Conservation (phyloP, 2,113 vertebrate species). For the Octodon degus region DNA sequence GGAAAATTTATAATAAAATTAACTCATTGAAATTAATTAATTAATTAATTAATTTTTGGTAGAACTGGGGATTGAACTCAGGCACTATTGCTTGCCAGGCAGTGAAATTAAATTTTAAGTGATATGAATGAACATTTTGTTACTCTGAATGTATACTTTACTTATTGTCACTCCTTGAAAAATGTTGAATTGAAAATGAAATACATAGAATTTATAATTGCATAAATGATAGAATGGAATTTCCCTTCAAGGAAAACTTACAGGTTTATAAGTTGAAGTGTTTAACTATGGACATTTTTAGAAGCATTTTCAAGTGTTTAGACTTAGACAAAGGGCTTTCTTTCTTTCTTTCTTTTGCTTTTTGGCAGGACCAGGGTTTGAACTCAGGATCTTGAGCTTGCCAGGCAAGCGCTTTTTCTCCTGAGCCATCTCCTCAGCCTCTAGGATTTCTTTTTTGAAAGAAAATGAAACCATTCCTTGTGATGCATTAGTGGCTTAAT, state of each 20-base stretch:
- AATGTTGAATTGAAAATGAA: constrained; percentile 17
- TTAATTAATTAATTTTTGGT: too few species aligned
- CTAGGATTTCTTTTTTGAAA: constrained; percentile 5
- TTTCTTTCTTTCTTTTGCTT: too few species aligned
- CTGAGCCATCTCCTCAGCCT: too few species aligned
- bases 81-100: too few species aligned
- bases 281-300: constrained; percentile 43
- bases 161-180: not conserved
- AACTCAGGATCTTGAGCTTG: too few species aligned
- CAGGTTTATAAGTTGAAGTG: not conserved
- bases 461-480: not conserved
- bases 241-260: not conserved
- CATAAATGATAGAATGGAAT: not conserved
- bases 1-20: constrained; percentile 18
- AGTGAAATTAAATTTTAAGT: constrained; percentile 21
- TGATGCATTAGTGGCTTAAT: not conserved
- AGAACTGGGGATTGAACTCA: too few species aligned
- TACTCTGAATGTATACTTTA: not conserved
- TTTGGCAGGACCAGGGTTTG: too few species aligned
- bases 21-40: constrained; percentile 33
- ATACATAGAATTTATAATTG: constrained; percentile 26
- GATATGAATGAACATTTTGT: not conserved
- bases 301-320: not conserved
- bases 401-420: too few species aligned
- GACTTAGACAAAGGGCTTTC: not conserved